Conservation (phyloP, 2,888 invertebrate species). For the Apodemia duryi region DNA sequence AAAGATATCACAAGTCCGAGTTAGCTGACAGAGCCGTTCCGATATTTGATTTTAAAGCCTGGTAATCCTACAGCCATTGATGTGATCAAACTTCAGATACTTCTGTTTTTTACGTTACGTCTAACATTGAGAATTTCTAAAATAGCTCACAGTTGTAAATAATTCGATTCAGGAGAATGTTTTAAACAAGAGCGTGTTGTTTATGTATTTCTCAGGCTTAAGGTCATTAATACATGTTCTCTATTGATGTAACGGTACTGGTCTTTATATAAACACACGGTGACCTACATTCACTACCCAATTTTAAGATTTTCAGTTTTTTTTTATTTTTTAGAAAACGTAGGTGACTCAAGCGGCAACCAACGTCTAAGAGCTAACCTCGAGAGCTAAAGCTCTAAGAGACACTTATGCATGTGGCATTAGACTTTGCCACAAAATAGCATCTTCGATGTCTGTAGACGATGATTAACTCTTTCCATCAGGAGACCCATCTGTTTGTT, state of each 20-base stretch:
- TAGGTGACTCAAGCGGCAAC: no score
- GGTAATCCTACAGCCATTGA: background rate
- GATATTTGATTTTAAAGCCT: background rate
- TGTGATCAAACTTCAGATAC: background rate
- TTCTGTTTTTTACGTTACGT: background rate
- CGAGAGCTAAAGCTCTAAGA: no score
- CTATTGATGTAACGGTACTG: background rate
- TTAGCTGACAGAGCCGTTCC: background rate
- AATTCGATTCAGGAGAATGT: conserved; percentile 4
- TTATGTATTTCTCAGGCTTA: background rate
- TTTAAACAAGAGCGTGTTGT: background rate
- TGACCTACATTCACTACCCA: no score
- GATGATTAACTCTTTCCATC: no score
- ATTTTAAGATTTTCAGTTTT: no score
- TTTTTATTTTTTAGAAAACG: no score
- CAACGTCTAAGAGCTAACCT: no score
- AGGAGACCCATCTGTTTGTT: no score
- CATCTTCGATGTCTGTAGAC: no score
- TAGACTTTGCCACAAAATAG: no score
- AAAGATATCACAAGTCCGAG: background rate
- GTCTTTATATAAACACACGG: background rate
- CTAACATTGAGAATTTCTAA: background rate
- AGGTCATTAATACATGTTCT: background rate
- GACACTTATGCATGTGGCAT: no score
- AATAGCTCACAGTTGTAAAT: conserved; percentile 1